These are phyloP conservation scores for Aptenodytes patagonicus DNA, from an alignment of 2,113 vertebrate species.

Conservation along the genomic window DNA sequence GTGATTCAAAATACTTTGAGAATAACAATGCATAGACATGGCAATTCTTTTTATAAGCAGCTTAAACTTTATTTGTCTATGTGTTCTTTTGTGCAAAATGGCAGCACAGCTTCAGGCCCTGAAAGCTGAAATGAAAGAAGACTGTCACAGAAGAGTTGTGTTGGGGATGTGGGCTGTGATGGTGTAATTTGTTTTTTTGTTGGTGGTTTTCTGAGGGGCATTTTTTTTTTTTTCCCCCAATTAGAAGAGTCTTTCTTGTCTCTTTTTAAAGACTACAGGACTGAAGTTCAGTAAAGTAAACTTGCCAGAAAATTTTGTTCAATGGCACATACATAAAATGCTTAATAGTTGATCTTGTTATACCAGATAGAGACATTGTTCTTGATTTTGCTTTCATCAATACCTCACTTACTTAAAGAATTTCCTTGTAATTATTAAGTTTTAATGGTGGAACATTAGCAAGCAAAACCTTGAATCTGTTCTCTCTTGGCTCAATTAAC, in stretches of 20 bases:
- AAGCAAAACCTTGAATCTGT: not conserved
- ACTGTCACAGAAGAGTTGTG: not conserved
- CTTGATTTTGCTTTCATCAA: not conserved
- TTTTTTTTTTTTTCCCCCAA: too few species aligned
- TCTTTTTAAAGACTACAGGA: not conserved
- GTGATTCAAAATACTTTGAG: not conserved
- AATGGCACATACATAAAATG: not conserved
- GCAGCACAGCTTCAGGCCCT: not conserved
- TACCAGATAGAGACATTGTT: not conserved
- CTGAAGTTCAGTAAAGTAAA: not conserved
- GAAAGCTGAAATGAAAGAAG: not conserved
- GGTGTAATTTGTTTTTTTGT: fast-evolving
- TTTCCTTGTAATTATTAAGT: not conserved
- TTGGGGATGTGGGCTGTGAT: fast-evolving
- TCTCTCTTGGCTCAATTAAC: not conserved
- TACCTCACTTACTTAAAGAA: not conserved
- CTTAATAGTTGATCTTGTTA: not conserved
- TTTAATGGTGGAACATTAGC: not conserved
- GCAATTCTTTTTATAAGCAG: not conserved
- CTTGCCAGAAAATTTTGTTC: not conserved
- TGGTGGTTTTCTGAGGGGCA: not conserved
- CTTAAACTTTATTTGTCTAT: not conserved
- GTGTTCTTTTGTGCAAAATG: not conserved
- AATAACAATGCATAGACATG: not conserved
- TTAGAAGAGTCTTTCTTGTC: not conserved